Conservation (phyloP, 1,140 invertebrate species). For the Drosophila triauraria region DNA sequence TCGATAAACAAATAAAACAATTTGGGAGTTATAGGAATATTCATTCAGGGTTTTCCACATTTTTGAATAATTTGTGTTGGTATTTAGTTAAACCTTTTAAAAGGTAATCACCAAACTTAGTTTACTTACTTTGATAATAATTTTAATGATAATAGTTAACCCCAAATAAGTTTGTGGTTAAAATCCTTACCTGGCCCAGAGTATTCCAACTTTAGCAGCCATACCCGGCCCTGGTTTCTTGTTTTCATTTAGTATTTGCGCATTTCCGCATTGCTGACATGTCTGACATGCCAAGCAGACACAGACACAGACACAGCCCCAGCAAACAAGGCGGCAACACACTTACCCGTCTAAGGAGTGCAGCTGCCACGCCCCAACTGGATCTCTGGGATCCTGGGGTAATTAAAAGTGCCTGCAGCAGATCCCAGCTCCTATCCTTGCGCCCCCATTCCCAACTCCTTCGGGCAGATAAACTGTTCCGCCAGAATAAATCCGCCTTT, state of each 20-base stretch:
- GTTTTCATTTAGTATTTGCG: constrained; percentile 78
- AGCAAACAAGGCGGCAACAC: constrained; percentile 7
- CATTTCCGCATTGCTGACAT: constrained; percentile 82
- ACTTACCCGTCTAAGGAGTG: constrained; percentile 13
- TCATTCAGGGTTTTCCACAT: background rate
- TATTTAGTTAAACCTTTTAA: background rate
- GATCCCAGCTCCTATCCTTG: constrained; percentile 2
- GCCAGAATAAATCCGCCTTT: constrained; percentile 24
- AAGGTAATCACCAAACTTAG: background rate
- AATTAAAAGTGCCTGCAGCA: constrained; percentile 71
- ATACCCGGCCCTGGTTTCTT: constrained; percentile 1
- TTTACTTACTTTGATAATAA: background rate
- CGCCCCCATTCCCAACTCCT: constrained; percentile 9
- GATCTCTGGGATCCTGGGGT: constrained; percentile 54
- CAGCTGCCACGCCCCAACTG: constrained; percentile 41
- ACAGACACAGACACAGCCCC: constrained; percentile 20
- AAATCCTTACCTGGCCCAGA: background rate
- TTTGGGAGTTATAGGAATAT: background rate
- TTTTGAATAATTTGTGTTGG: background rate
- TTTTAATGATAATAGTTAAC: background rate
- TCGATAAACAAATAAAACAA: too few relatives aligned
- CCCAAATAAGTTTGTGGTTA: background rate
- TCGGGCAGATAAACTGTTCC: constrained; percentile 33
- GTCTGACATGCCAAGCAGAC: constrained; percentile 67
- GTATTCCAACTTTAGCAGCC: background rate